These are phyloP conservation scores for Drosophila chauvacae DNA, from an alignment of 1,140 invertebrate genomes.

Conservation along the genomic window DNA sequence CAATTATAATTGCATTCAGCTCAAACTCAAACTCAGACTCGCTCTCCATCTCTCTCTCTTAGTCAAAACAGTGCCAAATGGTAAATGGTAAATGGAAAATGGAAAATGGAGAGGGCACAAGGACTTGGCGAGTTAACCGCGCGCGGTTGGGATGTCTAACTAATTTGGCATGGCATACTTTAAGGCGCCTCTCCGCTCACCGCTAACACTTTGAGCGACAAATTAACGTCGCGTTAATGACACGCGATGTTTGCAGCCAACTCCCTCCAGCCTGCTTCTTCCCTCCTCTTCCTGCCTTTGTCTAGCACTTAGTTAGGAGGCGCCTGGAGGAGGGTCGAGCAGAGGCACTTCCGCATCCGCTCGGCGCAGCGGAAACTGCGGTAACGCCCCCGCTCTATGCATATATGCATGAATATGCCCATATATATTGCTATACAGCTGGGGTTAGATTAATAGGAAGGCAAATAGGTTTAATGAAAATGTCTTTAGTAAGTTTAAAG, in stretches of 20 bases:
- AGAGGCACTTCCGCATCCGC: slow-evolving; percentile 41
- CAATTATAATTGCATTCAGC: slow-evolving; percentile 62
- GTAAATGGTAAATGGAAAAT: slow-evolving; percentile 14
- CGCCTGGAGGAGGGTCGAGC: neutral
- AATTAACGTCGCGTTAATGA: slow-evolving; percentile 78
- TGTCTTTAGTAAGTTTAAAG: too few relatives aligned
- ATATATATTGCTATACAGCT: slow-evolving; percentile 1
- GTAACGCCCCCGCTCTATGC: slow-evolving; percentile 30
- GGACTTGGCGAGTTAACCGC: slow-evolving; percentile 30
- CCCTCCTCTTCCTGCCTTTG: slow-evolving; percentile 14
- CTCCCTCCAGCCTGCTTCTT: neutral
- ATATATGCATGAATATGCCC: slow-evolving; percentile 24
- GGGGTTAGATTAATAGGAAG: slow-evolving; percentile 5
- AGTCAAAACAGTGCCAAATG: slow-evolving; percentile 32
- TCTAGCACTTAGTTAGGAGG: slow-evolving; percentile 31
- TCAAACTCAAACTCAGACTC: slow-evolving; percentile 13
- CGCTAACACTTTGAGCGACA: slow-evolving; percentile 63
- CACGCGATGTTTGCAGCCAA: slow-evolving; percentile 38
- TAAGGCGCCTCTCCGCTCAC: slow-evolving; percentile 49
- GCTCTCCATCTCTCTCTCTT: neutral
- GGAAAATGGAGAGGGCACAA: neutral
- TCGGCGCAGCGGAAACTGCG: slow-evolving; percentile 61
- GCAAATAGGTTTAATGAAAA: neutral
- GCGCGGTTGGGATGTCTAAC: slow-evolving; percentile 55
- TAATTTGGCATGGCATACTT: slow-evolving; percentile 77